phyloP scores from a whole-genome alignment of 2,888 invertebrate genomes.

The Trissolcus brochymenae region DNA sequence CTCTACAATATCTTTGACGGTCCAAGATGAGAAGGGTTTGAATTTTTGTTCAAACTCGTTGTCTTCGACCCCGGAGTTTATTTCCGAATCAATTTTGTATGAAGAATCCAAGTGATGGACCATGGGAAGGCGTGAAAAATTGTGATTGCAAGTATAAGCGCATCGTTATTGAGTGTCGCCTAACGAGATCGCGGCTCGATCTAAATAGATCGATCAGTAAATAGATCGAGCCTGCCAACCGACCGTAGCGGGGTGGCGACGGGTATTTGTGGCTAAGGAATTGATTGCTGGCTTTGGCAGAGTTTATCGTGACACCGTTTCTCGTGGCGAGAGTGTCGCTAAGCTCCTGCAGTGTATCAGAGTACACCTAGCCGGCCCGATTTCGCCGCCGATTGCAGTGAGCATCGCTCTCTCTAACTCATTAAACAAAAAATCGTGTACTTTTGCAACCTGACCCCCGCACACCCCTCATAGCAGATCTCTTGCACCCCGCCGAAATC shows the following conservation, averaged over 20 bases:
- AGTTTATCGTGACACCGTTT: conserved; percentile 75
- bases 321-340: conserved; percentile 59
- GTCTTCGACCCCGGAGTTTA: too few species aligned
- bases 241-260: conserved; percentile 59
- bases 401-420: neutral
- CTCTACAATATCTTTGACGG: too few species aligned
- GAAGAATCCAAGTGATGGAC: too few species aligned
- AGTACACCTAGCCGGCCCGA: conserved; percentile 58
- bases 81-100: too few species aligned
- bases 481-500: neutral
- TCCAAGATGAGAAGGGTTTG: too few species aligned
- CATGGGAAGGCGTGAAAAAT: neutral
- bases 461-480: neutral
- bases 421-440: neutral
- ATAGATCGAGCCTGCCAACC: conserved; percentile 71
- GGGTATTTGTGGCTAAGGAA: conserved; percentile 66
- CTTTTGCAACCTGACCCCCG: neutral
- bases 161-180: conserved; percentile 56
- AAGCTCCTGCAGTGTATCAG: conserved; percentile 54
- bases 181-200: conserved; percentile 72
- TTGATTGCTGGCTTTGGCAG: conserved; percentile 71
- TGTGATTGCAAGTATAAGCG: neutral
- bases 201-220: conserved; percentile 76
- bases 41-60: too few species aligned
- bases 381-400: neutral